Conservation (phyloP, 2,888 invertebrate species). For the Eustalomyia histrio region DNA sequence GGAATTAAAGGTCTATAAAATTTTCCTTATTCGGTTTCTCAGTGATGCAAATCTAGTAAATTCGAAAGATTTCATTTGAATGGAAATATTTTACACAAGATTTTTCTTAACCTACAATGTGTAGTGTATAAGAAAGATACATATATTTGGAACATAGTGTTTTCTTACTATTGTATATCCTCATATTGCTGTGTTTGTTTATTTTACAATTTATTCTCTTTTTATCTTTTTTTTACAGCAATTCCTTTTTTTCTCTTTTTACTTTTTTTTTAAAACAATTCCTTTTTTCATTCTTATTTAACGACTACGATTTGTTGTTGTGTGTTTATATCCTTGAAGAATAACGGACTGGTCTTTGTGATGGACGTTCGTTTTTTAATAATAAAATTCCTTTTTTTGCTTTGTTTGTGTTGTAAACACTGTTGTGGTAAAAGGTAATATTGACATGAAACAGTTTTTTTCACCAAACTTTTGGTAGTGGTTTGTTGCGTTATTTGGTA, state of each 20-base stretch:
- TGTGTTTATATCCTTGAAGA: conserved; percentile 42
- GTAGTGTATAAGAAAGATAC: no score
- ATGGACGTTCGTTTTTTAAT: conserved; percentile 21
- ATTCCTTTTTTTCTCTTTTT: conserved; percentile 38
- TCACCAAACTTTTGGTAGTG: conserved; percentile 15
- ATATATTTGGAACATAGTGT: no score
- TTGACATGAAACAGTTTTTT: conserved; percentile 41
- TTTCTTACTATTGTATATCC: not conserved
- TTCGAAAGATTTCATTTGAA: no score
- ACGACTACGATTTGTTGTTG: conserved; percentile 28
- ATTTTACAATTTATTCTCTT: conserved; percentile 45
- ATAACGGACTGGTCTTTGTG: conserved; percentile 7
- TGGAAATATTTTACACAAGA: no score
- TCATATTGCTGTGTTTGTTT: conserved; percentile 33
- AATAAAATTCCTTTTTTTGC: conserved; percentile 30
- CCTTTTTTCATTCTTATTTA: conserved; percentile 36
- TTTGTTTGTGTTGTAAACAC: conserved; percentile 22
- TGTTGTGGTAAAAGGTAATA: conserved; percentile 57
- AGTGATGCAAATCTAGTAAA: no score
- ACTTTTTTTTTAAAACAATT: conserved; percentile 43
- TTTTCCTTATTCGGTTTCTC: no score
- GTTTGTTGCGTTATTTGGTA: conserved; percentile 28
- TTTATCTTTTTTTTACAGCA: conserved; percentile 43
- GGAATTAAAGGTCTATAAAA: no score
- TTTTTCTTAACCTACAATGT: no score